Percentiles rank a stretch among this genome's conserved stretches.
Evolutionary conservation across 2,113 vertebrate species (phyloP).

Genomic region (Carollia perspicillata): DNA sequence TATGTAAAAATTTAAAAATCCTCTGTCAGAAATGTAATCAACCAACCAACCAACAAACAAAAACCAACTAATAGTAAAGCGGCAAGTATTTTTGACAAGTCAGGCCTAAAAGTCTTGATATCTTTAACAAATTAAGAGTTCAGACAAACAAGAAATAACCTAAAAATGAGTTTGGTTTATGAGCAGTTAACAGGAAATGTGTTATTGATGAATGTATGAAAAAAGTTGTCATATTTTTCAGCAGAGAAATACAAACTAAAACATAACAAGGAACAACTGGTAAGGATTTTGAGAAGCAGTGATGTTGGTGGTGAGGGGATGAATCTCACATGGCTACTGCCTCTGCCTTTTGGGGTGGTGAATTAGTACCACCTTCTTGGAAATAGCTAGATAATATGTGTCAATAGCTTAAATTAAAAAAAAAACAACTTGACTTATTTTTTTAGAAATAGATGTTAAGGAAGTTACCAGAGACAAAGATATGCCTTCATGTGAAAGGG

Average conservation of each 20-base stretch:
- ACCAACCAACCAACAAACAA: background rate
- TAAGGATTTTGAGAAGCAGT: slow-evolving; percentile 6
- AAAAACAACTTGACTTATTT: background rate
- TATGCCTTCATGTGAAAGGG: background rate
- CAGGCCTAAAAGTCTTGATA: background rate
- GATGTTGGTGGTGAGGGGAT: background rate
- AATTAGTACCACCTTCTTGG: background rate
- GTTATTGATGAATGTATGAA: background rate
- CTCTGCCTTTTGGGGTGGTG: background rate
- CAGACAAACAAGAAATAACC: background rate
- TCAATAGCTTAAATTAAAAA: background rate
- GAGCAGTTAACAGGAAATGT: background rate
- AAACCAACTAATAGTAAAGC: background rate
- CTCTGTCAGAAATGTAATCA: slow-evolving; percentile 10
- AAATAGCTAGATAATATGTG: background rate
- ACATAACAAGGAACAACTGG: background rate
- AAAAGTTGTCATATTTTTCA: background rate
- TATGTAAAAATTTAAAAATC: background rate
- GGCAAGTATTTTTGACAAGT: background rate
- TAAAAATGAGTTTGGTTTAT: background rate
- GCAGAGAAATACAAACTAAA: slow-evolving; percentile 37
- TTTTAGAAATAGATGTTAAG: background rate
- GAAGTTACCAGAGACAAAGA: background rate
- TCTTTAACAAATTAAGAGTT: slow-evolving; percentile 26
- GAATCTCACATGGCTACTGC: background rate